Percentiles rank a stretch among this genome's conserved stretches.
phyloP scores from a whole-genome alignment of 2,797 vertebrate species.

The Menidia menidia region DNA sequence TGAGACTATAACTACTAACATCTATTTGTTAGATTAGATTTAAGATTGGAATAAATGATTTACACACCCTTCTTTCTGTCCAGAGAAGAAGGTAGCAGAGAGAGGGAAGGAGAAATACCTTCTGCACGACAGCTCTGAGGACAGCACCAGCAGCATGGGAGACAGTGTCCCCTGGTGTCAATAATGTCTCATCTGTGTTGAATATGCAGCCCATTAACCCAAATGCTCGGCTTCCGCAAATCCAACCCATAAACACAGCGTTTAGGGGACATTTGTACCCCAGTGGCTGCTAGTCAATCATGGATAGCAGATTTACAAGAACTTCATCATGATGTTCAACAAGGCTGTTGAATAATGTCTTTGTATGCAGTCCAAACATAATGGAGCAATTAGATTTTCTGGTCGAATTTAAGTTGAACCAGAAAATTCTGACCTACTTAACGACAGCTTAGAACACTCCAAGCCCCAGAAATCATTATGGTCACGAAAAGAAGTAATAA shows the following conservation, averaged over 20 bases:
- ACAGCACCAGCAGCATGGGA: constrained; percentile 68
- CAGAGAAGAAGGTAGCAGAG: constrained; percentile 6
- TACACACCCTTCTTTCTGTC: neutral
- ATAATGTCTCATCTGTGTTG: constrained; percentile 55
- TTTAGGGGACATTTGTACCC: constrained; percentile 42
- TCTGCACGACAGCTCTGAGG: constrained; percentile 38
- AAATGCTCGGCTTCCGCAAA: constrained; percentile 37
- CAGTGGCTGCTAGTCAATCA: constrained; percentile 50
- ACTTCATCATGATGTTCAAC: constrained; percentile 45
- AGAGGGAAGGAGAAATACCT: constrained; percentile 31
- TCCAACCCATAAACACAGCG: constrained; percentile 47
- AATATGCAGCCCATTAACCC: constrained; percentile 50
- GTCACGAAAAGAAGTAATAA: constrained; percentile 46
- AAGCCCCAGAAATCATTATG: constrained; percentile 57
- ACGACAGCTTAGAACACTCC: constrained; percentile 42
- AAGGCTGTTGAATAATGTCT: constrained; percentile 60
- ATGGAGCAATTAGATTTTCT: constrained; percentile 60
- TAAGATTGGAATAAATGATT: neutral
- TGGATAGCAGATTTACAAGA: constrained; percentile 43
- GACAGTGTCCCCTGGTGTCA: constrained; percentile 87
- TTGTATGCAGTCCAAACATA: constrained; percentile 70
- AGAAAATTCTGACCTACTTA: constrained; percentile 51
- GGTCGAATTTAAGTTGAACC: constrained; percentile 45
- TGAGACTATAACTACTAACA: neutral
- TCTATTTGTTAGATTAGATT: neutral